Evolutionary conservation across 2,113 vertebrate species (phyloP).

Genomic region (Zosterops japonicus): DNA sequence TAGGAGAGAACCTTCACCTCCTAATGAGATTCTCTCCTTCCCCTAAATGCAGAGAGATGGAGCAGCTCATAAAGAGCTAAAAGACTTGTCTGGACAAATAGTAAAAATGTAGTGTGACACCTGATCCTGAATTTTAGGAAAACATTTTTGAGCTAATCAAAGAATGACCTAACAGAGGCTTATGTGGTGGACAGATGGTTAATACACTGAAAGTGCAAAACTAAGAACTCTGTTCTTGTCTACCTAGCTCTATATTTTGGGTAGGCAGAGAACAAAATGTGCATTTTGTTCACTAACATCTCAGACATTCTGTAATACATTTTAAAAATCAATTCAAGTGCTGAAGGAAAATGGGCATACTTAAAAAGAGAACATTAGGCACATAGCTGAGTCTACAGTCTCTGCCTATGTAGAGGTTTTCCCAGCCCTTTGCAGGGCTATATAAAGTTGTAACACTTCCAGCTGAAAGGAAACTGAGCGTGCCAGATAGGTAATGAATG

Average conservation of each 20-base stretch:
- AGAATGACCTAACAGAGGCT: neutral
- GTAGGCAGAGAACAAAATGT: neutral
- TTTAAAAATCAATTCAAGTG: neutral
- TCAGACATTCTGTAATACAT: neutral
- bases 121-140: neutral
- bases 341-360: neutral
- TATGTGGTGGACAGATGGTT: neutral
- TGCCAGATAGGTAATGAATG: neutral
- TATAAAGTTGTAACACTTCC: neutral
- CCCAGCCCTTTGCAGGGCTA: neutral
- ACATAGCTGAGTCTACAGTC: neutral
- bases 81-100: neutral
- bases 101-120: neutral
- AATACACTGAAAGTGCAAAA: neutral
- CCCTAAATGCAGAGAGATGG: neutral
- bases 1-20: neutral
- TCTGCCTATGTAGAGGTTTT: neutral
- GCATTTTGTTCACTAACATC: neutral
- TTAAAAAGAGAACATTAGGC: neutral
- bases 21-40: neutral
- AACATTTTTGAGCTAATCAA: neutral
- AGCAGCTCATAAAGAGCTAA: neutral
- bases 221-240: neutral
- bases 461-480: neutral
- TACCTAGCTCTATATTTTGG: neutral